A percentile compares a stretch with the other conserved stretches of the same genome.
phyloP scores from a whole-genome alignment of 2,888 invertebrate genomes.

The Torymus auratus region DNA sequence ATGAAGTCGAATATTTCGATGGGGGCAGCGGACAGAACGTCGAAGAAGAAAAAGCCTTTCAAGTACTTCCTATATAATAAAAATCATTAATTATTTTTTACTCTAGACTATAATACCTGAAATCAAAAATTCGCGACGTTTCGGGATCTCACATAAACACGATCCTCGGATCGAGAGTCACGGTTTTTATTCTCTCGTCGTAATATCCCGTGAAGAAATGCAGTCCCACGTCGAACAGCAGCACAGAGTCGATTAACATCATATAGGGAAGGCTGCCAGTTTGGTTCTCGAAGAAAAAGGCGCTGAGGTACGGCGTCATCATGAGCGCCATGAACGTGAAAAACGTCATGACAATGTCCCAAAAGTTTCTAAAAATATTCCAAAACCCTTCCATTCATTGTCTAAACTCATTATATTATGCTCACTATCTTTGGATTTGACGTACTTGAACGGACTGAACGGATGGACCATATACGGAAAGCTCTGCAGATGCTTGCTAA shows the following conservation, averaged over 20 bases:
- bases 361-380: constrained; percentile 66
- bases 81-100: constrained; percentile 17
- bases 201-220: constrained; percentile 74
- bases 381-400: too few species aligned
- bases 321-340: constrained; percentile 68
- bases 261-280: constrained; percentile 60
- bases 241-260: constrained; percentile 66
- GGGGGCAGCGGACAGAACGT: constrained; percentile 70
- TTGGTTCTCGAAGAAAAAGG: constrained; percentile 66
- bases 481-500: constrained; percentile 69
- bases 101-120: too few species aligned
- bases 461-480: constrained; percentile 75
- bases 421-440: too few species aligned
- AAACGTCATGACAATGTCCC: constrained; percentile 72
- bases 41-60: constrained; percentile 68
- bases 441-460: constrained; percentile 73
- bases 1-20: constrained; percentile 64
- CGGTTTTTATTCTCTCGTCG: constrained; percentile 65
- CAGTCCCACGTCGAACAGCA: constrained; percentile 69
- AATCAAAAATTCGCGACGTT: not conserved
- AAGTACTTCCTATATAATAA: constrained; percentile 69
- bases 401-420: constrained; percentile 12
- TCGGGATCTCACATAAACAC: constrained; percentile 64
- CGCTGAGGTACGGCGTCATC: constrained; percentile 68
- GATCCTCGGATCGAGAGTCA: constrained; percentile 68